These are phyloP conservation scores for Oophaga sylvatica DNA, from an alignment of 2,797 vertebrate genomes.

Conservation along the genomic window DNA sequence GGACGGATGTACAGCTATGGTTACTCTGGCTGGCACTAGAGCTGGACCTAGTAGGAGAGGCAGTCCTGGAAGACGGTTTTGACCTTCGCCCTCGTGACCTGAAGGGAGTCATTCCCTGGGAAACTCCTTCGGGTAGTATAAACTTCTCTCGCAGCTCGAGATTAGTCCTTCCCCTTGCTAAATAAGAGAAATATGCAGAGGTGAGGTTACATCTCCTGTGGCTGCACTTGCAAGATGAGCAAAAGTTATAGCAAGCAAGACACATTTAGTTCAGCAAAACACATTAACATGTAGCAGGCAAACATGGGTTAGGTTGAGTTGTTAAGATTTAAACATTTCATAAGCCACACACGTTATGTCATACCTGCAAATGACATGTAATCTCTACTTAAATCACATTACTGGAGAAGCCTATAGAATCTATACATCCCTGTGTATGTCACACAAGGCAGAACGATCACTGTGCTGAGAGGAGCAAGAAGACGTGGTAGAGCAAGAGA, in stretches of 20 bases:
- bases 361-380: not conserved
- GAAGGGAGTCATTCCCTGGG: slow-evolving; percentile 93
- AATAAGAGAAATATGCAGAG: slow-evolving; percentile 25
- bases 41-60: slow-evolving; percentile 92
- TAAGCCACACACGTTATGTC: slow-evolving; percentile 6
- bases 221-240: not conserved
- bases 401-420: not conserved
- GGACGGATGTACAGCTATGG: slow-evolving; percentile 89
- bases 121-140: slow-evolving; percentile 92
- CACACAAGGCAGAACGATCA: not conserved
- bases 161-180: slow-evolving; percentile 96
- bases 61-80: slow-evolving; percentile 92
- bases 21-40: slow-evolving; percentile 96
- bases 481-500: not conserved
- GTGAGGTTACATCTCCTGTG: not conserved
- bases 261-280: slow-evolving; percentile 4
- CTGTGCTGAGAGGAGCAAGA: not conserved
- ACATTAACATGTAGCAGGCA: not conserved
- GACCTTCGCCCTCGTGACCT: slow-evolving; percentile 91
- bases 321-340: not conserved
- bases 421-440: not conserved
- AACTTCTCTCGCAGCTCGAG: slow-evolving; percentile 96
- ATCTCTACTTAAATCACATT: not conserved
- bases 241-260: not conserved
- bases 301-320: not conserved